Conservation (phyloP, 1,140 invertebrate species). For the Diprion similis region DNA sequence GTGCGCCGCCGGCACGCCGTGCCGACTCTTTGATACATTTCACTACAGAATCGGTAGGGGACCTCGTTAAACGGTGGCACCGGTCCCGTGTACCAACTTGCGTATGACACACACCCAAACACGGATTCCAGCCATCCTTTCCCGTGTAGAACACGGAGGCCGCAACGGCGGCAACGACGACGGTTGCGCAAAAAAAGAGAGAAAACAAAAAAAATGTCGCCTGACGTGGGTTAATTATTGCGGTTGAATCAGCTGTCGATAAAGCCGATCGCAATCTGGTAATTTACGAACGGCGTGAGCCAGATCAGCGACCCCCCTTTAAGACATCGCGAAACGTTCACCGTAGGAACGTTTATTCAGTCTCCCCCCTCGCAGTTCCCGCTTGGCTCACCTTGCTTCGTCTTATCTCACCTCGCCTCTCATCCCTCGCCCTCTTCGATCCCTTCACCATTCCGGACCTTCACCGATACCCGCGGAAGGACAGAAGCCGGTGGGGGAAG, state of each 20-base stretch:
- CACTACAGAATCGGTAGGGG: neutral
- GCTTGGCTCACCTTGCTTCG: too few species aligned
- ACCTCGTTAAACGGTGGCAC: neutral
- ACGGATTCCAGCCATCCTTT: neutral
- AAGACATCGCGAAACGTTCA: too few species aligned
- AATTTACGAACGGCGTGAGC: constrained; percentile 1
- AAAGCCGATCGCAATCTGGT: constrained; percentile 7
- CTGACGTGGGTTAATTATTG: constrained; percentile 1
- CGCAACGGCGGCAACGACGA: neutral
- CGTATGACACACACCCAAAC: constrained; percentile 4
- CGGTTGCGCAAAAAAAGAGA: neutral
- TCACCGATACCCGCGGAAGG: neutral
- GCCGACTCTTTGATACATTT: neutral
- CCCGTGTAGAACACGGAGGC: neutral
- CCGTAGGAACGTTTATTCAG: neutral
- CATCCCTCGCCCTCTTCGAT: neutral
- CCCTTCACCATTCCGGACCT: too few species aligned
- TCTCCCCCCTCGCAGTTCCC: too few species aligned
- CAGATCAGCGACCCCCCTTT: neutral
- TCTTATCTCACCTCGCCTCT: too few species aligned
- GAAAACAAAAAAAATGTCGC: neutral
- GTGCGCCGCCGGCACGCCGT: neutral
- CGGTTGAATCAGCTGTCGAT: constrained; percentile 1
- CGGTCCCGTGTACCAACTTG: neutral
- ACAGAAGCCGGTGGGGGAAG: neutral